Evolutionary conservation across 2,113 vertebrate genomes (phyloP).

Genomic region (Alethe castanea): DNA sequence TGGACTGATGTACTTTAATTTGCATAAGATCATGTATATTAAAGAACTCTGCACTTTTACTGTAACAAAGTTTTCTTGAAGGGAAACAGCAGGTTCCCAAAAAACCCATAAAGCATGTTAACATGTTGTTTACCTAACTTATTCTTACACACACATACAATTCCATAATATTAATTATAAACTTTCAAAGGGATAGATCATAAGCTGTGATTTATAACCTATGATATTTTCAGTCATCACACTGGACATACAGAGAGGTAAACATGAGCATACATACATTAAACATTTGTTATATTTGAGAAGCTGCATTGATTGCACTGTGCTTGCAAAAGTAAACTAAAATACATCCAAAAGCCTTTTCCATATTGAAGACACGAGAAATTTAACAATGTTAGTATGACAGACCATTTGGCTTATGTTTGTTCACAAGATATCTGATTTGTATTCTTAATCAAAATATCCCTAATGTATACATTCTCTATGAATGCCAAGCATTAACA

Average conservation of each 20-base stretch:
- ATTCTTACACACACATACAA: neutral
- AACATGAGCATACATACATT: neutral
- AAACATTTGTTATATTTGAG: neutral
- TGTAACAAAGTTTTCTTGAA: neutral
- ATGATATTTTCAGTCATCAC: neutral
- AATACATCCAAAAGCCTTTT: neutral
- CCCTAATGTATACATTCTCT: neutral
- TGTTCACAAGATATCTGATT: neutral
- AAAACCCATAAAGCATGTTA: neutral
- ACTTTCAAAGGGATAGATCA: neutral
- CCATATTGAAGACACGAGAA: neutral
- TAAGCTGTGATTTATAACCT: neutral
- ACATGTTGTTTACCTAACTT: neutral
- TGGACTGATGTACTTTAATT: neutral
- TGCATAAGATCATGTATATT: accelerated
- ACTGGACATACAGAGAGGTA: neutral
- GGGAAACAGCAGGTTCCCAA: neutral
- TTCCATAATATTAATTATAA: neutral
- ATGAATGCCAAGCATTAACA: neutral
- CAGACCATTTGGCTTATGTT: neutral
- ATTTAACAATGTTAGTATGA: neutral
- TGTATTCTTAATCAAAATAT: neutral
- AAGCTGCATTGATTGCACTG: neutral
- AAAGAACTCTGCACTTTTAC: neutral
- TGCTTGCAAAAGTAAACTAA: neutral